A percentile compares a stretch with the other conserved stretches of the same genome.
phyloP scores from a whole-genome alignment of 23 tunicate species.

The Ciona savignyi region DNA sequence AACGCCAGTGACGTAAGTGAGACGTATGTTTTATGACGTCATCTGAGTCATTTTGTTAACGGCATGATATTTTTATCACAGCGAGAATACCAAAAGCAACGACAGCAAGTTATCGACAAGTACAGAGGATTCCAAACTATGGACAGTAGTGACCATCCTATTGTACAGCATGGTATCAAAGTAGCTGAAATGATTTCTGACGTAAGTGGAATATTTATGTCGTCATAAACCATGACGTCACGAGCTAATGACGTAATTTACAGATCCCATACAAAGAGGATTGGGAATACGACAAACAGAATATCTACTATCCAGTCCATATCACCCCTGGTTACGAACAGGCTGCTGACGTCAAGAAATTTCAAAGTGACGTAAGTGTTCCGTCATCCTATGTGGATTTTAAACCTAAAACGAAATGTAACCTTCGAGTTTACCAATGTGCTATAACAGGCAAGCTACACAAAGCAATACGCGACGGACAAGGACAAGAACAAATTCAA shows the following conservation, averaged over 20 bases:
- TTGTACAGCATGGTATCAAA: constrained; percentile 52
- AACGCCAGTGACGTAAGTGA: constrained; percentile 92
- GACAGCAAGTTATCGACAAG: constrained; percentile 34
- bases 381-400: too few relatives aligned
- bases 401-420: too few relatives aligned
- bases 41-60: too few relatives aligned
- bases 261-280: constrained; percentile 67
- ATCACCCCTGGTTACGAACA: constrained; percentile 81
- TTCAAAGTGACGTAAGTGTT: constrained; percentile 66
- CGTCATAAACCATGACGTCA: background rate
- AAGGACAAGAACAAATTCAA: constrained; percentile 35
- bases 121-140: constrained; percentile 77
- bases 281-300: constrained; percentile 72
- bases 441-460: constrained; percentile 49
- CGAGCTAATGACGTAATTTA: too few relatives aligned
- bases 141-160: constrained; percentile 69
- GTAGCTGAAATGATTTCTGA: constrained; percentile 49
- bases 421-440: too few relatives aligned
- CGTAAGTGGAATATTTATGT: constrained; percentile 18
- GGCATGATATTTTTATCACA: too few relatives aligned
- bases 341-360: constrained; percentile 43
- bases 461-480: constrained; percentile 31
- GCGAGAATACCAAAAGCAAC: constrained; percentile 58
- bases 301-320: constrained; percentile 74
- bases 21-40: too few relatives aligned